A percentile compares a stretch with the other conserved stretches of the same genome.
phyloP scores from a whole-genome alignment of 2,113 vertebrate genomes.

The Chaetura pelagica region DNA sequence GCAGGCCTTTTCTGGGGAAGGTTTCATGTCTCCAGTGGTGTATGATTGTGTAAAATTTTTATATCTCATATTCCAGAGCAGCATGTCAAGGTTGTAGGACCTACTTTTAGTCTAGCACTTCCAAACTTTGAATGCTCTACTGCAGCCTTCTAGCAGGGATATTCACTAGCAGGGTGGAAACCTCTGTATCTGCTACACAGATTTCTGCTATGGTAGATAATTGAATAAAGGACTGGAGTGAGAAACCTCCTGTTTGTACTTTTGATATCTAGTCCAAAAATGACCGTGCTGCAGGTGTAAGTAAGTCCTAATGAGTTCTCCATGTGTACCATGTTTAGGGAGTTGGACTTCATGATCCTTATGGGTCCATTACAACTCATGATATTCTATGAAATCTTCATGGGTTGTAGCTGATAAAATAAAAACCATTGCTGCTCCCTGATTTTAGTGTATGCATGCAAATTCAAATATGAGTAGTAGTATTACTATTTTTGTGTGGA shows the following conservation, averaged over 20 bases:
- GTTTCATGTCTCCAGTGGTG: rapidly evolving
- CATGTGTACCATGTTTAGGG: rapidly evolving
- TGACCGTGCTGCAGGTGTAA: rapidly evolving
- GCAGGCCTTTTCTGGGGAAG: neutral
- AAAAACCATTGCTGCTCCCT: neutral
- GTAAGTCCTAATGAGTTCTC: neutral
- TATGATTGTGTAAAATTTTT: neutral
- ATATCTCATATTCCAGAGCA: neutral
- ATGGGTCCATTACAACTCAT: neutral
- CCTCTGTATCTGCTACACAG: neutral
- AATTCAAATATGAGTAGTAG: neutral
- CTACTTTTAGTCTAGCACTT: neutral
- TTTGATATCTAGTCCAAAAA: neutral
- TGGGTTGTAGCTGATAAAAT: neutral
- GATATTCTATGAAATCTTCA: neutral
- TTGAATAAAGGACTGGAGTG: neutral
- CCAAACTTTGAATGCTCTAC: neutral
- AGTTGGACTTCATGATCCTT: neutral
- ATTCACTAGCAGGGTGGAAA: neutral
- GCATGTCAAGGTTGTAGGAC: neutral
- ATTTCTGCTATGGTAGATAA: neutral
- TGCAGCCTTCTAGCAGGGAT: neutral
- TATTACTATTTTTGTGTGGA: neutral
- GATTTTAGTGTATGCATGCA: neutral
- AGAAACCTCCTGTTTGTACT: neutral